Evolutionary conservation across 2,888 invertebrate genomes (phyloP), one percentile per base, ranked within the genome.

Genomic region (Drosophila subquinaria): DNA sequence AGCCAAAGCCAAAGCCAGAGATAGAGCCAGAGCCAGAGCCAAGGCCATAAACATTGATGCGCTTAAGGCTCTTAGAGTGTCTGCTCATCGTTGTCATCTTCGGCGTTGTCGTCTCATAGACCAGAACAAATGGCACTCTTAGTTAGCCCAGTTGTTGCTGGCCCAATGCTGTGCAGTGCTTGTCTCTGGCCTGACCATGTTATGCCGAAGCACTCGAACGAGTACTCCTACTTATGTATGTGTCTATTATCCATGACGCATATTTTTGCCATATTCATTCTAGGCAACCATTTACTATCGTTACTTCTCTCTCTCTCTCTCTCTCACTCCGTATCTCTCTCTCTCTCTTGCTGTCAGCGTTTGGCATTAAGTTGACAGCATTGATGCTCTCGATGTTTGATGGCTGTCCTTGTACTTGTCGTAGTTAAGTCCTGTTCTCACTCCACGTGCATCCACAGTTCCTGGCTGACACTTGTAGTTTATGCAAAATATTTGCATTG

Each of bases 401-500:
- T 69, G 51, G 8, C 20, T 50, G 63, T 35, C 62, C 62, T 48
- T 45, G 42, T 27, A 3, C 43, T 62, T 48, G 51, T 43, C 42
- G 53, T 36, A 17, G 42, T 13, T 47, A 23, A 56, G 17, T 43
- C 35, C 35, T 13, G 20, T 11, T 36, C 13, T 23, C 10, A 10
- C 30, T 36, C 20, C 40, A 13, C 10, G 17, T 17, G n/a, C 27
- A 20, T 4, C 36, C 15, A 6, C 9, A 27, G 15, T 15, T 55
- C 27, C 15, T 56, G 17, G 2, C 52, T 62, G 80, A 63, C 73
- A 69, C 66, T 72, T 69, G 69, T 76, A 76, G 65, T 64, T 72
- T 76, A 61, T 78, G 72, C 80, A 73, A 61, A 76, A 78, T 80
- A 78, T 80, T 78, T 78, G 72, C 73, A 64, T 66, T 72, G 47